These are phyloP conservation scores for Tineola bisselliella DNA, from an alignment of 2,888 invertebrate genomes.

Conservation along the genomic window DNA sequence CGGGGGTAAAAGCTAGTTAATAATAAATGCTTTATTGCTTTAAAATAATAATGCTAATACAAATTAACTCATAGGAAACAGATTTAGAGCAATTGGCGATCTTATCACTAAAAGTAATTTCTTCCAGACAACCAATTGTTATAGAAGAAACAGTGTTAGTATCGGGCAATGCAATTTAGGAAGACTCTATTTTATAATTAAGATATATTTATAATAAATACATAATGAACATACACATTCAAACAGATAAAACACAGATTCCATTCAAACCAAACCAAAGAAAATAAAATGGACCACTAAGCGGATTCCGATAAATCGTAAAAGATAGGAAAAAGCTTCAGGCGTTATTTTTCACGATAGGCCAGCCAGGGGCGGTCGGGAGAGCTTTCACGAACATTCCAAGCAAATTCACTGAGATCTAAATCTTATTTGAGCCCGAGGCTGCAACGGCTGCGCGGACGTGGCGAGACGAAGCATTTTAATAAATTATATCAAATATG, in stretches of 20 bases:
- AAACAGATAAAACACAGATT: not conserved
- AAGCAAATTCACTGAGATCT: not conserved
- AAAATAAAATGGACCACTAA: not conserved
- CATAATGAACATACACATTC: no score
- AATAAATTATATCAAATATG: not conserved
- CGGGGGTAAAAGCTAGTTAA: no score
- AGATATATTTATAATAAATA: no score
- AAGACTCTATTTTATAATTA: no score
- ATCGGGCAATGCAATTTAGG: no score
- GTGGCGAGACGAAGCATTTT: not conserved
- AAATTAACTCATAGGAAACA: no score
- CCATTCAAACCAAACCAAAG: not conserved
- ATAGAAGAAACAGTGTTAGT: no score
- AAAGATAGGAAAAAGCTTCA: not conserved
- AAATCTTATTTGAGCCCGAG: not conserved
- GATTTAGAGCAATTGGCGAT: no score
- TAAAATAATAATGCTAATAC: no score
- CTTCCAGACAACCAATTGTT: no score
- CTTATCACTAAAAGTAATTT: no score
- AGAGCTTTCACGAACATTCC: not conserved
- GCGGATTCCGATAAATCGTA: not conserved
- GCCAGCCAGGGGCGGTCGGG: not conserved
- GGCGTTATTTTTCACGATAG: not conserved
- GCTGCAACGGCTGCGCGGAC: not conserved
- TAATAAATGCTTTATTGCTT: no score